These are phyloP conservation scores for Stichopus horrens DNA, from an alignment of 53 echinoderm and acorn worm genomes.

Conservation along the genomic window DNA sequence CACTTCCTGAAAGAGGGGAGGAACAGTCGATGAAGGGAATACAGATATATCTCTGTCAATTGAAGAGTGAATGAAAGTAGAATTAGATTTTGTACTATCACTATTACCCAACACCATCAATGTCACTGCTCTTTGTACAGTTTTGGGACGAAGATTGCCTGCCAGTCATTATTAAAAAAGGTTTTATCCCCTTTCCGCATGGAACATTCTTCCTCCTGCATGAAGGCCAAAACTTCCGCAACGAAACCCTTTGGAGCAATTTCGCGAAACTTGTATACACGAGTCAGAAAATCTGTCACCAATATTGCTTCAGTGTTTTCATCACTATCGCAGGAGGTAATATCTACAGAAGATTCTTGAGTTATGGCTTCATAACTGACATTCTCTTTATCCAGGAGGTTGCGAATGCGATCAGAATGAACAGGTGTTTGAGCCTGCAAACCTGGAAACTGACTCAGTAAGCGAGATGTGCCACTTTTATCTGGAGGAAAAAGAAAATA, in stretches of 20 bases:
- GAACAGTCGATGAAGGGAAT: no score
- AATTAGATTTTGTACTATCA: no score
- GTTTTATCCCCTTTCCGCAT: constrained; percentile 24
- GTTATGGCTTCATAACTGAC: constrained; percentile 3
- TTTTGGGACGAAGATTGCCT: constrained; percentile 44
- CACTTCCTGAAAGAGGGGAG: no score
- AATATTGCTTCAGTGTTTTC: constrained; percentile 29
- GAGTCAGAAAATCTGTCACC: constrained; percentile 39
- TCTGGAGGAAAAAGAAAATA: constrained; percentile 14
- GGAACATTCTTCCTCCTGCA: constrained; percentile 28
- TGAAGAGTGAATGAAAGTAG: no score
- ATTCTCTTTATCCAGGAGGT: background rate
- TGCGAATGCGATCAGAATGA: constrained; percentile 28
- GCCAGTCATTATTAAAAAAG: constrained; percentile 52
- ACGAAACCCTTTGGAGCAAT: constrained; percentile 9
- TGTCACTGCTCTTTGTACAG: no score
- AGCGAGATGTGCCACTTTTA: constrained; percentile 8
- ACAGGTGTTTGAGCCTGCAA: background rate
- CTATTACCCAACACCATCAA: no score
- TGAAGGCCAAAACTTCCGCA: constrained; percentile 31
- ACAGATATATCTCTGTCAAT: no score
- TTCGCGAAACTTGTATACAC: constrained; percentile 4
- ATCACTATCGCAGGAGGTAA: constrained; percentile 24
- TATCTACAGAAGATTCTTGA: constrained; percentile 43
- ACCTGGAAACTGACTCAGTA: constrained; percentile 8